These are phyloP conservation scores for Crocuta crocuta DNA, from an alignment of 2,113 vertebrate genomes.

Conservation along the genomic window DNA sequence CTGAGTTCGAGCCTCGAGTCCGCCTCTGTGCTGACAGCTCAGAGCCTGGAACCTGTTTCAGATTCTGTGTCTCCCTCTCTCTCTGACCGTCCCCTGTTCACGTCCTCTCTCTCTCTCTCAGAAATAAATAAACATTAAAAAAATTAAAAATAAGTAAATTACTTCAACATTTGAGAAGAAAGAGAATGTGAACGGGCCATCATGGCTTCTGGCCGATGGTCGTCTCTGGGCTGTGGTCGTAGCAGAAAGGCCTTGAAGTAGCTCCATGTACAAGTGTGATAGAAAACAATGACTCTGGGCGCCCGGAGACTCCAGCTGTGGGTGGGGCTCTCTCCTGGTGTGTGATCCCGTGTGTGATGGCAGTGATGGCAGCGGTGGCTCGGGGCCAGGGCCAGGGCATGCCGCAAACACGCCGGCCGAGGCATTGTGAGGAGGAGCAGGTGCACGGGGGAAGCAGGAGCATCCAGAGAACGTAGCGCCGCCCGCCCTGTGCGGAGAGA, in stretches of 20 bases:
- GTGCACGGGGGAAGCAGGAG: fast-evolving
- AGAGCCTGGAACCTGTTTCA: too few species aligned
- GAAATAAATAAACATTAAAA: too few species aligned
- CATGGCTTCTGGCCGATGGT: not conserved
- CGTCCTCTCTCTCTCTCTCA: too few species aligned
- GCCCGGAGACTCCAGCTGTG: not conserved
- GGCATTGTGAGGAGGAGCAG: fast-evolving
- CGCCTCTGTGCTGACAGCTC: too few species aligned
- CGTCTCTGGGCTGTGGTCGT: not conserved
- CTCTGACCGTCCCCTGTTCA: too few species aligned
- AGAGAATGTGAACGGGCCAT: not conserved
- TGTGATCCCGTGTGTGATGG: fast-evolving
- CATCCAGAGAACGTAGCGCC: fast-evolving
- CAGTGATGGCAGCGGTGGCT: fast-evolving
- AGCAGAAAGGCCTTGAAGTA: not conserved
- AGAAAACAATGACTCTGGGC: not conserved
- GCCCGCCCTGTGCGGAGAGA: fast-evolving
- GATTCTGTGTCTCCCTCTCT: too few species aligned
- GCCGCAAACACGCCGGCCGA: fast-evolving
- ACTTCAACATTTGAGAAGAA: not conserved
- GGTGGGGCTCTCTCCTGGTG: fast-evolving
- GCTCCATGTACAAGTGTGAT: not conserved
- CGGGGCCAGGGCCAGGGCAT: fast-evolving
- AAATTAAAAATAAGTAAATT: not conserved
- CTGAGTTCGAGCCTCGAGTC: too few species aligned